Evolutionary conservation across 2,888 invertebrate genomes (phyloP), one percentile per base, ranked within the genome.

Genomic region (Pedicia rivosa): DNA sequence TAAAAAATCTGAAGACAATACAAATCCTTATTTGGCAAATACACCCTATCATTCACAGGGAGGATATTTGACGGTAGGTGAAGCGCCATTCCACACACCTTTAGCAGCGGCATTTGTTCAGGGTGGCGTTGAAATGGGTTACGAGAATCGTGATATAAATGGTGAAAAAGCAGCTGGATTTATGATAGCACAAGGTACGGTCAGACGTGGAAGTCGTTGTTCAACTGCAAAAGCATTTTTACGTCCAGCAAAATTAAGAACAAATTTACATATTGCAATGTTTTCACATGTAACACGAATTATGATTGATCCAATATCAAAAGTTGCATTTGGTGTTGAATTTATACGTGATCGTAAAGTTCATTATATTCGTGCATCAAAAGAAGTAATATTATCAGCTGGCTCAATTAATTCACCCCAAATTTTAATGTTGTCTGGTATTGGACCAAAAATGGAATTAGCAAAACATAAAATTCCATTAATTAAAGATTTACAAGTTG

Each of bases 331-430:
- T 53, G 88, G 88, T 1, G 77, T 90, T 0, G 82, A 86, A 52
- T 83, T 87, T 49, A 61, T 80, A 3, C 68, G 81, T 30, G 75
- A 81, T 36, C 76, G 76, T 34, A 74, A 76, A 59, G 53, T 79
- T 1, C 73, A 78, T 48, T 68, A 79, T 34, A 73, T 87, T 2
- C 63, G 78, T 40, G 86, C 88, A 1, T 70, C 69, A 22, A 87
- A 81, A 54, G 91, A 91, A 57, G 81, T 97, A 0, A 81, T 97
- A 34, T 53, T 97, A 2, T 84, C 87, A 2, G 90, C 80, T 0
- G 97, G 97, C 1, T 73, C 94, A 0, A 71, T 98, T 1, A 94
- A 92, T 54, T 83, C 92, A 0, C 90, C 97, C 0, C 95, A 98
- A 54, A 52, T 97, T 3, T 59, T 97, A 26, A 88, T 95, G 88